A percentile compares a stretch with the other conserved stretches of the same genome.
phyloP scores from a whole-genome alignment of 2,113 vertebrate genomes.

The Steatornis caripensis region DNA sequence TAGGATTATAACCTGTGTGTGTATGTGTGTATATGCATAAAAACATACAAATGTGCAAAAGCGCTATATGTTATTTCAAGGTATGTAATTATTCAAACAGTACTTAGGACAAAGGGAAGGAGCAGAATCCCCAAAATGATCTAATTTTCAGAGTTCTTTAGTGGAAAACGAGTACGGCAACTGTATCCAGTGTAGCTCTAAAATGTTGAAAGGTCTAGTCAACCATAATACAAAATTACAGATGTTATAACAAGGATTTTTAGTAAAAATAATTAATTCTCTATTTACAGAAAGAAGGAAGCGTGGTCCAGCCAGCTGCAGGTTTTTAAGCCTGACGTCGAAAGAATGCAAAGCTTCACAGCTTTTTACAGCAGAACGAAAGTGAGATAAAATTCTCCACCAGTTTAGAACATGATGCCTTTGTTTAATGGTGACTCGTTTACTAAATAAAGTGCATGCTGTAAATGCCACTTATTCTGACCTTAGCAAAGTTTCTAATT shows the following conservation, averaged over 20 bases:
- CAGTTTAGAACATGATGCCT: background rate
- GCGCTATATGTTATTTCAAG: rapidly evolving
- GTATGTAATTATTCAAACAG: background rate
- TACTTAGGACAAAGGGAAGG: background rate
- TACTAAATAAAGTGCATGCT: background rate
- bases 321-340: background rate
- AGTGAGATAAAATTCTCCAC: background rate
- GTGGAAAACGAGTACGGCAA: background rate
- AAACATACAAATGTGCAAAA: background rate
- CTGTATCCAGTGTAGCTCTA: background rate
- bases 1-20: background rate
- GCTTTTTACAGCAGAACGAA: background rate
- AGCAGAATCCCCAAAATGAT: background rate
- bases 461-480: background rate
- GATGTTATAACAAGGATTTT: background rate
- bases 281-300: background rate
- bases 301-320: background rate
- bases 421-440: background rate
- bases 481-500: background rate
- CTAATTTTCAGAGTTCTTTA: background rate
- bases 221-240: background rate
- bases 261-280: background rate
- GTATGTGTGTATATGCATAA: background rate
- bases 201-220: background rate
- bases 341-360: background rate